A percentile compares a stretch with the other conserved stretches of the same genome.
Conservation (phyloP, 2,888 invertebrate species). For the Ennomos erosarius region DNA sequence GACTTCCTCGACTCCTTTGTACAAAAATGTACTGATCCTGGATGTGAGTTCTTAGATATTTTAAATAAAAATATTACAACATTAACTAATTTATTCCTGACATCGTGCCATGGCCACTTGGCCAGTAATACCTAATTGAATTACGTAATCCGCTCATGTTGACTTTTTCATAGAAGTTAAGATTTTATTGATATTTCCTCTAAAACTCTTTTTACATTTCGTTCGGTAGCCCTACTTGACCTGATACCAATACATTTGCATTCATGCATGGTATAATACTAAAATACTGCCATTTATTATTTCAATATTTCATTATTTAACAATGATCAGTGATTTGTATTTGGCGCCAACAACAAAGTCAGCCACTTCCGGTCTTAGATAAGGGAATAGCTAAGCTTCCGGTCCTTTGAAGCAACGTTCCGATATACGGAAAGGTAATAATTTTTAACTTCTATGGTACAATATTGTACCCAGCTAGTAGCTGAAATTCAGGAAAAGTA, state of each 20-base stretch:
- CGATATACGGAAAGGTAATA: not conserved
- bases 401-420: constrained; percentile 22
- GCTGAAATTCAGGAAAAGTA: not conserved
- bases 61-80: constrained; percentile 28
- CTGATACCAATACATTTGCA: too few species aligned
- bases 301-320: too few species aligned
- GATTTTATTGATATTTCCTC: not conserved
- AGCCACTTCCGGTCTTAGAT: constrained; percentile 30
- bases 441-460: not conserved
- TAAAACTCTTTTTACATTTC: too few species aligned
- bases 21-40: constrained; percentile 92
- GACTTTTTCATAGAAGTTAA: constrained; percentile 23
- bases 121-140: constrained; percentile 35
- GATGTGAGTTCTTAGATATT: constrained; percentile 87
- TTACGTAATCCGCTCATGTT: constrained; percentile 26
- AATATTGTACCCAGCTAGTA: not conserved
- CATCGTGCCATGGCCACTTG: constrained; percentile 21
- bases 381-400: too few species aligned
- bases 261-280: too few species aligned
- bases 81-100: constrained; percentile 4
- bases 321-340: constrained; percentile 51
- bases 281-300: too few species aligned
- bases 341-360: constrained; percentile 53
- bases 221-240: too few species aligned
- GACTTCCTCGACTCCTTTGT: constrained; percentile 91